phyloP scores from a whole-genome alignment of 2,888 invertebrate species.

The Drosophila koepferae region DNA sequence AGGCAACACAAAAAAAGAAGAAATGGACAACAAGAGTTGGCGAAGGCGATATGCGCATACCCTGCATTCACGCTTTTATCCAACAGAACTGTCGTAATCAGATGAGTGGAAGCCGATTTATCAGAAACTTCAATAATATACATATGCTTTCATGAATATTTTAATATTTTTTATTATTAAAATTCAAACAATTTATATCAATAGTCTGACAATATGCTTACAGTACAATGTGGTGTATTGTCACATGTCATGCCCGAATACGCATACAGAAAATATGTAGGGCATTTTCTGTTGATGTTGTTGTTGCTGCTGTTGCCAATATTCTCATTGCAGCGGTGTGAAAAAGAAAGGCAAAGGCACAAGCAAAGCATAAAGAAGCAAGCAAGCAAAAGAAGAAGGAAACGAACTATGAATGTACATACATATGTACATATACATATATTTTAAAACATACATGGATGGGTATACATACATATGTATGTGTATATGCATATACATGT shows the following conservation, averaged over 20 bases:
- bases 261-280: constrained; percentile 77
- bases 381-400: constrained; percentile 61
- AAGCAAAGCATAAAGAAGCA: constrained; percentile 62
- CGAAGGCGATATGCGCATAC: constrained; percentile 44
- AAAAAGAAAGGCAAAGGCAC: constrained; percentile 60
- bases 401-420: constrained; percentile 67
- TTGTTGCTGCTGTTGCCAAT: constrained; percentile 64
- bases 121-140: background rate
- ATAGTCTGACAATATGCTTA: background rate
- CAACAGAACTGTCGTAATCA: background rate
- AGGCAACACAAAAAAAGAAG: constrained; percentile 58
- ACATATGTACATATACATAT: background rate
- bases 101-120: background rate
- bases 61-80: constrained; percentile 26
- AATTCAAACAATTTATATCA: background rate
- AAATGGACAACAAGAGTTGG: constrained; percentile 47
- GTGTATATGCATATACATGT: background rate
- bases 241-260: constrained; percentile 39
- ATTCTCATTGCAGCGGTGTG: constrained; percentile 68
- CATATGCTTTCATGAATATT: background rate
- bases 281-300: constrained; percentile 43
- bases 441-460: constrained; percentile 12
- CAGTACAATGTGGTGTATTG: background rate
- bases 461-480: background rate
- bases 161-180: background rate